Conservation (phyloP, 1,140 invertebrate species). For the Bactericera cockerelli region DNA sequence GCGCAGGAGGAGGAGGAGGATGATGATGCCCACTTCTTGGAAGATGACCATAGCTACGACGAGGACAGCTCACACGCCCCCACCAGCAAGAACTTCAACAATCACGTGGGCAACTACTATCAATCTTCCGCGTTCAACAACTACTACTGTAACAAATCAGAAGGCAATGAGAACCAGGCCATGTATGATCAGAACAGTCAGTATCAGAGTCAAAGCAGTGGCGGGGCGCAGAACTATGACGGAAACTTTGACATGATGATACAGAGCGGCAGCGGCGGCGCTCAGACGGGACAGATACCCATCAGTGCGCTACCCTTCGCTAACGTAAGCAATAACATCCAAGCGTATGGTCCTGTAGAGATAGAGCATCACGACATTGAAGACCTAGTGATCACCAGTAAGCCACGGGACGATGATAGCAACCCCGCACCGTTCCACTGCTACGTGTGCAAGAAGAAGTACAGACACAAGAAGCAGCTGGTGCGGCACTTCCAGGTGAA, state of each 20-base stretch:
- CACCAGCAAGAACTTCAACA: background rate
- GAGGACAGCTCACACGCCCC: background rate
- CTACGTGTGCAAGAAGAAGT: constrained; percentile 1
- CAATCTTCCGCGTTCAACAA: constrained; percentile 3
- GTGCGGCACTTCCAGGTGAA: constrained; percentile 1
- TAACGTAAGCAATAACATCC: background rate
- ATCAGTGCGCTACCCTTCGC: background rate
- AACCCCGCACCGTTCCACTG: background rate
- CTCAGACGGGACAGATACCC: background rate
- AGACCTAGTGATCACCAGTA: background rate
- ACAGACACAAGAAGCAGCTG: background rate
- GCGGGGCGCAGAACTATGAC: background rate
- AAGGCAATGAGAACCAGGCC: background rate
- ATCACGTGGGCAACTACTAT: background rate
- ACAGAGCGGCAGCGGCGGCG: background rate
- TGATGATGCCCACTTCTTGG: background rate
- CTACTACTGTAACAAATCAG: constrained; percentile 1
- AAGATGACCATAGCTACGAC: background rate
- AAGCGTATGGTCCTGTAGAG: constrained; percentile 2
- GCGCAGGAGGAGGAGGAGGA: background rate
- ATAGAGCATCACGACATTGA: background rate
- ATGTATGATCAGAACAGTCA: background rate
- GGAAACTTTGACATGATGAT: background rate
- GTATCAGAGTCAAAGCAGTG: background rate
- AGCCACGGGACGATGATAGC: background rate